phyloP scores from a whole-genome alignment of 1,140 invertebrate species.

The Ips typographus region DNA sequence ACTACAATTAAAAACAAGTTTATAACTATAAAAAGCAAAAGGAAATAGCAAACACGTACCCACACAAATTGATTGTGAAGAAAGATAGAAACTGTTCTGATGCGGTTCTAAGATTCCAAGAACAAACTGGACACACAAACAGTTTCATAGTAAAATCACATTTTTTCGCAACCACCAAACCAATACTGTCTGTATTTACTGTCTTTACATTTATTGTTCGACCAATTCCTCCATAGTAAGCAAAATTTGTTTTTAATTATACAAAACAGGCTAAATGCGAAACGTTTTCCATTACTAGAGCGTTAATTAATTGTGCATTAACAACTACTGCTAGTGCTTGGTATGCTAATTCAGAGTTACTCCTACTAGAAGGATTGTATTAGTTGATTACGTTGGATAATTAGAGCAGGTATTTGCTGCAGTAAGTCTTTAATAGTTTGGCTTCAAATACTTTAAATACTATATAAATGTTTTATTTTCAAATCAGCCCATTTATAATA shows the following conservation, averaged over 20 bases:
- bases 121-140: no score
- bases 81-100: no score
- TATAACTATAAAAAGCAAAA: neutral
- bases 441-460: no score
- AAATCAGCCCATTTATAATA: no score
- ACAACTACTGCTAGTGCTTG: neutral
- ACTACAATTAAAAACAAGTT: neutral
- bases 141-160: no score
- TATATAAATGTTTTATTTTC: no score
- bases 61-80: no score
- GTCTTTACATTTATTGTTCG: neutral
- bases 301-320: constrained; percentile 2
- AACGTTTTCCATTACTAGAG: neutral
- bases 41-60: no score
- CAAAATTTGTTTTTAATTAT: constrained; percentile 30
- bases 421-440: no score
- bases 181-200: constrained; percentile 2
- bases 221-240: constrained; percentile 13
- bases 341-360: neutral
- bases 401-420: neutral
- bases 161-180: neutral
- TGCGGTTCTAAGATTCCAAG: no score
- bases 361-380: neutral
- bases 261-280: neutral
- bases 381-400: neutral